These are phyloP conservation scores for Aratinga solstitialis DNA, from an alignment of 2,797 vertebrate genomes.

Conservation along the genomic window DNA sequence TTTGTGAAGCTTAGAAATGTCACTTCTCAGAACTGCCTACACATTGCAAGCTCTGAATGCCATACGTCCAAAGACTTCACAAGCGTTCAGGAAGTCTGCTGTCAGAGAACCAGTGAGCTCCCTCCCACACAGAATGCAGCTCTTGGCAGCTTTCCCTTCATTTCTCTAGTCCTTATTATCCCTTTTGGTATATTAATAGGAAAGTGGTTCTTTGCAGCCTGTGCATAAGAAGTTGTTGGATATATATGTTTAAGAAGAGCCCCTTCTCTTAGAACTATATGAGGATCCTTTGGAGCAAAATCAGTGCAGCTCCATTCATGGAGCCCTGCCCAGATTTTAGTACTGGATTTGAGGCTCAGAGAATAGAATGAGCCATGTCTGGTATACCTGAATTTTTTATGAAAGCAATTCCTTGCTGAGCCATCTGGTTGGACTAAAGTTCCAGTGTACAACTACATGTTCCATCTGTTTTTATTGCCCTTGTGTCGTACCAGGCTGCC, in stretches of 20 bases:
- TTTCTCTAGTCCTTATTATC: neutral
- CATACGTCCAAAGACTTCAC: neutral
- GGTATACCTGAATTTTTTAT: constrained; percentile 14
- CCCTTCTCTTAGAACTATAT: neutral
- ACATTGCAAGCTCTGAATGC: neutral
- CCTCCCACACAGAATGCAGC: neutral
- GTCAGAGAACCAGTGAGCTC: neutral
- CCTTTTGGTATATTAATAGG: neutral
- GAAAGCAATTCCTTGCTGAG: constrained; percentile 14
- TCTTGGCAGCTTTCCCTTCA: constrained; percentile 14
- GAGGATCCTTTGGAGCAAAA: neutral
- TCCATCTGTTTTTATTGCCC: constrained; percentile 49
- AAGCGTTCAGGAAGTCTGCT: neutral
- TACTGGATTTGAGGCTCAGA: neutral
- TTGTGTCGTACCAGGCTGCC: neutral
- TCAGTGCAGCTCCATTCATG: neutral
- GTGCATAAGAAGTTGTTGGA: neutral
- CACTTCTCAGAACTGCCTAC: constrained; percentile 32
- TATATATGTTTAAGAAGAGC: neutral
- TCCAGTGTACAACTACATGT: constrained; percentile 1
- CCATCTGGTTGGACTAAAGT: constrained; percentile 54
- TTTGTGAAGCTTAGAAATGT: constrained; percentile 28
- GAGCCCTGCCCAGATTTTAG: neutral
- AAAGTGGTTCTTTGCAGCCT: neutral
- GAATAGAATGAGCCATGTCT: neutral